phyloP scores from a whole-genome alignment of 2,888 invertebrate genomes.

The Biston betularia region DNA sequence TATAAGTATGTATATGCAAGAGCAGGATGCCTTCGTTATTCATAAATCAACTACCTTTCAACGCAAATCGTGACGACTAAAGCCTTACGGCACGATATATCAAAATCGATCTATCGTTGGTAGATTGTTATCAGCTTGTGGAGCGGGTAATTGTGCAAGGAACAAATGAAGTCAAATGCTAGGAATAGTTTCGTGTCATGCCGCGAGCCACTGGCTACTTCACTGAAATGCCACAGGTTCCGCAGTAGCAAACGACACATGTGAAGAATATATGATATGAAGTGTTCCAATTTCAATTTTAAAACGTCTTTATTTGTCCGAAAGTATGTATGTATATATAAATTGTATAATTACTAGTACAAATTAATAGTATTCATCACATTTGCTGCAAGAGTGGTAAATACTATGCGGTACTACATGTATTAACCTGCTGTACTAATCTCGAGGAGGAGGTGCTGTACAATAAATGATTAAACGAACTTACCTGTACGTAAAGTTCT shows the following conservation, averaged over 20 bases:
- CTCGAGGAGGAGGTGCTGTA: too few species aligned
- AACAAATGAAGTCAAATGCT: slow-evolving; percentile 47
- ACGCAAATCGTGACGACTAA: slow-evolving; percentile 34
- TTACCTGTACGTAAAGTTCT: too few species aligned
- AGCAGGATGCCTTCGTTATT: background rate
- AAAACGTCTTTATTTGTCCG: background rate
- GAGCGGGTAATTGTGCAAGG: slow-evolving; percentile 49
- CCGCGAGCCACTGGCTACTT: slow-evolving; percentile 40
- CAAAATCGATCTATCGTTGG: slow-evolving; percentile 34
- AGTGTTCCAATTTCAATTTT: too few species aligned
- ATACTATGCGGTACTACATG: too few species aligned
- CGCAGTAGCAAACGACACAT: background rate
- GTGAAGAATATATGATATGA: background rate
- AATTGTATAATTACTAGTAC: too few species aligned
- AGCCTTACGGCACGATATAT: slow-evolving; percentile 34
- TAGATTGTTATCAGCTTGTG: slow-evolving; percentile 46
- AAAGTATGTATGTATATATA: too few species aligned
- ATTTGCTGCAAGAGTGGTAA: too few species aligned
- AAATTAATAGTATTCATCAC: too few species aligned
- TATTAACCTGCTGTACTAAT: too few species aligned
- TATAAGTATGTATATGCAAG: too few species aligned
- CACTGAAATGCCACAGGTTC: slow-evolving; percentile 1
- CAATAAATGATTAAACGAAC: too few species aligned
- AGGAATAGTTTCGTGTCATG: slow-evolving; percentile 57
- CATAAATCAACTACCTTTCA: slow-evolving; percentile 11